These are phyloP conservation scores for Helarctos malayanus DNA, from an alignment of 2,797 vertebrate genomes.

Conservation along the genomic window DNA sequence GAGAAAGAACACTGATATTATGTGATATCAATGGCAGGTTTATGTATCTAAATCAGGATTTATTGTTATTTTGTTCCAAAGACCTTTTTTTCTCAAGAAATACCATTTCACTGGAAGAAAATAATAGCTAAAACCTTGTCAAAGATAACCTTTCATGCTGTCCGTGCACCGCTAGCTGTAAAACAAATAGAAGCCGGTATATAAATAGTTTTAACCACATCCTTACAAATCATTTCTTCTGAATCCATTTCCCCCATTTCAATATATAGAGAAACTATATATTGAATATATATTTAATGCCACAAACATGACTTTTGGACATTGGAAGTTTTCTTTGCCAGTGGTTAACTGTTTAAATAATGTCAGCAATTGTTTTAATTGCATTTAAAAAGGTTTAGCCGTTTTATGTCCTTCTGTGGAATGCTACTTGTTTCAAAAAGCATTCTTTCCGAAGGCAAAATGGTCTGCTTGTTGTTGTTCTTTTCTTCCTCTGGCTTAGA, in stretches of 20 bases:
- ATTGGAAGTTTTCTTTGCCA: constrained; percentile 81
- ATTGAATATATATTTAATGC: constrained; percentile 23
- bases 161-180: constrained; percentile 89
- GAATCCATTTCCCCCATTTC: constrained; percentile 77
- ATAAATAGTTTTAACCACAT: constrained; percentile 91
- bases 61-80: constrained; percentile 99
- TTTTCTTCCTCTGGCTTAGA: not conserved
- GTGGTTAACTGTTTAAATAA: constrained; percentile 84
- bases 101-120: constrained; percentile 96
- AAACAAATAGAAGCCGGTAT: constrained; percentile 91
- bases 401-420: constrained; percentile 76
- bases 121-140: constrained; percentile 95
- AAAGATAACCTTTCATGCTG: constrained; percentile 94
- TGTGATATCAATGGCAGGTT: constrained; percentile 99
- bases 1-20: constrained; percentile 99
- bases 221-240: constrained; percentile 89
- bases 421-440: constrained; percentile 59
- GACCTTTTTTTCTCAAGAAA: constrained; percentile 96
- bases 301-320: constrained; percentile 72
- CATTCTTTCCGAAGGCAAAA: constrained; percentile 44
- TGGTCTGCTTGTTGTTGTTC: not conserved
- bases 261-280: not conserved
- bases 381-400: constrained; percentile 80
- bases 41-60: constrained; percentile 98
- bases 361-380: constrained; percentile 86